phyloP scores from a whole-genome alignment of 2,797 vertebrate species.

The Macropus fuliginosus region DNA sequence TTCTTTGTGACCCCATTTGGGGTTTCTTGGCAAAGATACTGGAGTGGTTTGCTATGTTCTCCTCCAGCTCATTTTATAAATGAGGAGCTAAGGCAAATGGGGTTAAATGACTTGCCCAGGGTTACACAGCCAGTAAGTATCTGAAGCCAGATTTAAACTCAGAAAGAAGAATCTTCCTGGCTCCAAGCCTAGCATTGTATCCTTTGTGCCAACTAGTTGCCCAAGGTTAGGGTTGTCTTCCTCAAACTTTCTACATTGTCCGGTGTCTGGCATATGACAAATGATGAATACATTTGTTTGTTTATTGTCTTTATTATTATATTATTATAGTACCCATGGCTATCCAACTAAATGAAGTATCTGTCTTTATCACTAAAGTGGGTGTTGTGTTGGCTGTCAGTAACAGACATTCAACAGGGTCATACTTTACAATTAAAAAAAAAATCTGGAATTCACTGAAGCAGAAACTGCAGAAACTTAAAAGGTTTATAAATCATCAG shows the following conservation, averaged over 20 bases:
- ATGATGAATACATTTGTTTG: neutral
- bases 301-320: neutral
- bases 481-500: neutral
- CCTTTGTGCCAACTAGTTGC: neutral
- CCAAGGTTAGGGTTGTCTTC: neutral
- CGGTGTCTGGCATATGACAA: neutral
- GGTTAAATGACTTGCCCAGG: neutral
- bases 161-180: neutral
- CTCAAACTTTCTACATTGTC: neutral
- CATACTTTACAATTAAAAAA: neutral
- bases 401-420: neutral
- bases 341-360: neutral
- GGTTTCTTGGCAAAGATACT: neutral
- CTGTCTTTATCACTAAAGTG: neutral
- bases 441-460: neutral
- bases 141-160: neutral
- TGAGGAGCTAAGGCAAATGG: neutral
- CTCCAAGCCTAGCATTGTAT: no score
- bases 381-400: neutral
- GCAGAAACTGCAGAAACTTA: neutral
- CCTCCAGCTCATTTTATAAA: neutral
- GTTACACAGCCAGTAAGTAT: neutral
- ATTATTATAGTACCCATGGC: neutral
- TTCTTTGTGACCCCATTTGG: neutral
- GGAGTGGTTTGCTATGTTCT: neutral